phyloP scores from a whole-genome alignment of 2,797 vertebrate species.

The Anniella stebbinsi region DNA sequence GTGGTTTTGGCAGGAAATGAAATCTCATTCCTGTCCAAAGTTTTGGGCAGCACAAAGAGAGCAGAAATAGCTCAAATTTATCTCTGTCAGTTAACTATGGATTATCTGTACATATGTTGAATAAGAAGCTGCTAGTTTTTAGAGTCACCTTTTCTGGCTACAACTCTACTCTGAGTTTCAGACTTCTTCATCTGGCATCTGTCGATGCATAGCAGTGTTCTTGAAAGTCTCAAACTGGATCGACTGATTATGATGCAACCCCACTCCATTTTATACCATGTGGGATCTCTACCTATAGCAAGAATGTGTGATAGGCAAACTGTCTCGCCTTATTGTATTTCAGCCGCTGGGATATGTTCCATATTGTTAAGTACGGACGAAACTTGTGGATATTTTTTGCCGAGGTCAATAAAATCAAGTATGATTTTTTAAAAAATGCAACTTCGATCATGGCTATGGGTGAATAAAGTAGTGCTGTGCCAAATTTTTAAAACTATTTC shows the following conservation, averaged over 20 bases:
- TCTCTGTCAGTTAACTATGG: constrained; percentile 52
- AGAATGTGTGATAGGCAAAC: background rate
- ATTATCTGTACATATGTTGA: background rate
- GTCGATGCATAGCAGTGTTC: constrained; percentile 19
- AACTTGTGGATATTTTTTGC: background rate
- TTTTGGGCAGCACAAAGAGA: constrained; percentile 41
- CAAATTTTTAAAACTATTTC: too few relatives aligned
- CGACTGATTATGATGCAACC: background rate
- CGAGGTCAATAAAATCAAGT: background rate
- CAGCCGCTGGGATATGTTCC: background rate
- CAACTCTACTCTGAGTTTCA: background rate
- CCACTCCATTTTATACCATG: background rate
- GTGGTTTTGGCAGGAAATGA: constrained; percentile 54
- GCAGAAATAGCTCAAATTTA: constrained; percentile 32
- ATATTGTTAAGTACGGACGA: background rate
- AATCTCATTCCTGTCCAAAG: constrained; percentile 45
- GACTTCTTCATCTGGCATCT: constrained; percentile 61
- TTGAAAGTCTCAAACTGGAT: background rate
- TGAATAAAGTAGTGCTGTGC: background rate
- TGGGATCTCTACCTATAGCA: background rate
- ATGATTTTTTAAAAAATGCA: background rate
- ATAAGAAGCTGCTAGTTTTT: constrained; percentile 43
- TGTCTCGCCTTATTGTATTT: background rate
- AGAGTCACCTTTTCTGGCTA: constrained; percentile 45
- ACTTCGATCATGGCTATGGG: background rate